Evolutionary conservation across 2,888 invertebrate species (phyloP), one percentile per base, ranked within the genome.

Genomic region (Notodonta dromedarius): DNA sequence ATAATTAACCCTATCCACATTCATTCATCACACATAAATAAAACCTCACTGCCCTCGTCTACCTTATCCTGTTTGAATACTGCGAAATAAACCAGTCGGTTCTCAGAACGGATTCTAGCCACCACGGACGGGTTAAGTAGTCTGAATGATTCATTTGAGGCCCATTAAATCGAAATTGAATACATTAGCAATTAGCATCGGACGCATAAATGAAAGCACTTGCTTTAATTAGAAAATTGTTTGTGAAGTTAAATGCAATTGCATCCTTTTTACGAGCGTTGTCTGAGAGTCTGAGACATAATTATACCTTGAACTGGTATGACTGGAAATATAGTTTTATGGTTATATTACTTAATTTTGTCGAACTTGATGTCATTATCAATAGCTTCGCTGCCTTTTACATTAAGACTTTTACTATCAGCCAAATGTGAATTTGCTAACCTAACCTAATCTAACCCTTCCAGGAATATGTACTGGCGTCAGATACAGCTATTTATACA

Each of bases 71-170:
- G 53, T 59, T 60, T 57, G 58, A 63, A 63, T 67, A 69, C 69
- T 58, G 63, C 58, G 63, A 67, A 71, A 66, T 55, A 65, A 66
- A 56, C 61, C 58, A 59, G 54, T 44, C 62, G 32, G 40, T 76
- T 76, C 71, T 59, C n/a, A 42, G 74, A 74, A 76, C 55, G 52
- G 58, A 73, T 71, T 64, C 68, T 61, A 48, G 58, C 54, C 51
- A 54, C 57, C 54, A 14, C 39, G 44, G 12, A 56, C 24, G 44
- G 48, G 24, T 44, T 52, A 66, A 54, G 57, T 65, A 64, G 52
- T 55, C 65, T 70, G 58, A 71, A 71, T 73, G 66, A 74, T 74
- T 74, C 61, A 71, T 74, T 71, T 61, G 13, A 52, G 40, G 52
- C 24, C 57, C 39, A 56, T 60, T 60, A 56, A 56, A 60, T 56